Percentiles rank a stretch among this genome's conserved stretches.
These are phyloP conservation scores for Channa argus DNA, from an alignment of 2,113 vertebrate species.

Conservation along the genomic window DNA sequence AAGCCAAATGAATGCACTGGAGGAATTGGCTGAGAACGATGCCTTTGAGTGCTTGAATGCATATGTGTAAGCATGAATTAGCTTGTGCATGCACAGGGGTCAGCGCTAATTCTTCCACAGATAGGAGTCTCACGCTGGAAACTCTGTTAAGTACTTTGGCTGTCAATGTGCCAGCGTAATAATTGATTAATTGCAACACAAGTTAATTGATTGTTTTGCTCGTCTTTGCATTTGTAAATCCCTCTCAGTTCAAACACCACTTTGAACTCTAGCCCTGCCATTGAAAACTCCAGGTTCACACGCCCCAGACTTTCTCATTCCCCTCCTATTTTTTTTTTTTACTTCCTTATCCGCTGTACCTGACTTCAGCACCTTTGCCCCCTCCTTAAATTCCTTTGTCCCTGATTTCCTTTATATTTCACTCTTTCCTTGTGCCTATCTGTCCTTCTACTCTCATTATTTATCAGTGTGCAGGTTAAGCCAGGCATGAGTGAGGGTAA, in stretches of 20 bases:
- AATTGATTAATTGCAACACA: conserved; percentile 71
- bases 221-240: conserved; percentile 62
- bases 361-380: conserved; percentile 44
- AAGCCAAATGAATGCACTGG: conserved; percentile 47
- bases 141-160: conserved; percentile 56
- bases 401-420: conserved; percentile 46
- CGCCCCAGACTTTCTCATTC: conserved; percentile 47
- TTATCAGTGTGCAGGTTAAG: conserved; percentile 68
- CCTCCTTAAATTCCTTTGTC: conserved; percentile 52
- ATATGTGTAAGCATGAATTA: conserved; percentile 43
- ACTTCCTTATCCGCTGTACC: conserved; percentile 25
- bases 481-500: conserved; percentile 72
- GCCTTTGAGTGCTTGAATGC: conserved; percentile 36
- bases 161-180: conserved; percentile 42
- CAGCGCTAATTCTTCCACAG: conserved; percentile 58
- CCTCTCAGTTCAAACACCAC: conserved; percentile 62
- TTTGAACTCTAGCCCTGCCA: conserved; percentile 53
- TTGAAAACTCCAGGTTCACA: conserved; percentile 70
- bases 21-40: conserved; percentile 50
- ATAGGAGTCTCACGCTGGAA: conserved; percentile 27
- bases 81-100: conserved; percentile 44
- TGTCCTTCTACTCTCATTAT: conserved; percentile 44
- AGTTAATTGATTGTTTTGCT: conserved; percentile 75
- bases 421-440: conserved; percentile 41
- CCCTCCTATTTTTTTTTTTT: conserved; percentile 12